Conservation (phyloP, 2,797 vertebrate species). For the Buceros bicornis region DNA sequence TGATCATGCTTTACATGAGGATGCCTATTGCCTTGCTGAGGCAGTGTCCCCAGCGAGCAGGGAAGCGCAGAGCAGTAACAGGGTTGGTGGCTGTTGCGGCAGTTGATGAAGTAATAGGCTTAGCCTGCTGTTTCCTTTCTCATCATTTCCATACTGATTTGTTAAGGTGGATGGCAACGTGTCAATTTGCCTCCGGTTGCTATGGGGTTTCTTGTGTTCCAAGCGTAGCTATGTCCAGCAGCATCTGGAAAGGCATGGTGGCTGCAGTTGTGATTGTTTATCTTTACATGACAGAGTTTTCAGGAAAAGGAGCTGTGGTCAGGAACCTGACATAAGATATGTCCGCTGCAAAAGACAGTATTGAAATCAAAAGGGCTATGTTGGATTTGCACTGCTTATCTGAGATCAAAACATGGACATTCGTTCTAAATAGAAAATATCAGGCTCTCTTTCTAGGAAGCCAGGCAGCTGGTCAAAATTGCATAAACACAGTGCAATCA, state of each 20-base stretch:
- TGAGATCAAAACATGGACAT: not conserved
- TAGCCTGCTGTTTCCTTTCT: conserved; percentile 25
- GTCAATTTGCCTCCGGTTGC: not conserved
- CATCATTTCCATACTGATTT: not conserved
- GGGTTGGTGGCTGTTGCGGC: not conserved
- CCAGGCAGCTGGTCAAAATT: conserved; percentile 9
- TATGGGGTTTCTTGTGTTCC: not conserved
- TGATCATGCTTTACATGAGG: not conserved
- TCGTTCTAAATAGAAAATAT: not conserved
- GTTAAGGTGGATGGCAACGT: not conserved
- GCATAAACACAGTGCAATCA: not conserved
- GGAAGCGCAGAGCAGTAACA: not conserved
- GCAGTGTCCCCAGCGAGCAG: not conserved
- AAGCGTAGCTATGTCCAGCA: not conserved
- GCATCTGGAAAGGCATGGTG: not conserved
- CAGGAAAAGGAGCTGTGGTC: not conserved
- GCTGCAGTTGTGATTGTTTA: not conserved
- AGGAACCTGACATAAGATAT: not conserved
- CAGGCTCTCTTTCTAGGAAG: not conserved
- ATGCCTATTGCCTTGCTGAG: not conserved
- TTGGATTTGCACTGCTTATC: not conserved
- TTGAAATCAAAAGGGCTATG: not conserved
- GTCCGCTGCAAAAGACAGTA: not conserved
- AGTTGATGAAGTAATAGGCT: not conserved
- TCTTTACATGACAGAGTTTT: not conserved